Evolutionary conservation across 2,113 vertebrate species (phyloP).

Genomic region (Danionella cerebrum): DNA sequence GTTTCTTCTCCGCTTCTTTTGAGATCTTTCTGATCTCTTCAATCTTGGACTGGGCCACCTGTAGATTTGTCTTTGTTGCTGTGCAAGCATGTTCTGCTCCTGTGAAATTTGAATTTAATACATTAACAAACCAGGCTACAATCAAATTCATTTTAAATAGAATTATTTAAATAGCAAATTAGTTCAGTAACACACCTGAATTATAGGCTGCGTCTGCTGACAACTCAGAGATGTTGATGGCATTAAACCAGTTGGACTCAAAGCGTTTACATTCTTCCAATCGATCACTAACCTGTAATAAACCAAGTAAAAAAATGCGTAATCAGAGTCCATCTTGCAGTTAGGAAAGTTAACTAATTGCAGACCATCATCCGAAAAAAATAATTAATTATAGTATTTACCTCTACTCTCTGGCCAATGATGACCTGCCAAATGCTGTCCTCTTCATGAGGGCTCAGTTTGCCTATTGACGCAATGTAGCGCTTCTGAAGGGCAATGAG

Average conservation of each 20-base stretch:
- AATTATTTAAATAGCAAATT: too few species aligned
- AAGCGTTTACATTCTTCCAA: conserved; percentile 56
- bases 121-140: neutral
- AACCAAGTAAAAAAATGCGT: too few species aligned
- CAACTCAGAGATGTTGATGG: conserved; percentile 58
- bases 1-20: conserved; percentile 74
- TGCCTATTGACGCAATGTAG: conserved; percentile 59
- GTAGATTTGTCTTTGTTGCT: conserved; percentile 70
- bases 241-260: conserved; percentile 58
- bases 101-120: conserved; percentile 42
- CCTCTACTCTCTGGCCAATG: conserved; percentile 62
- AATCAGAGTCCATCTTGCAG: neutral
- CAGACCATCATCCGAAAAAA: neutral
- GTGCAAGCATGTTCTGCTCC: conserved; percentile 83
- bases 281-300: conserved; percentile 55
- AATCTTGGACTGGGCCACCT: conserved; percentile 76
- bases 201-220: conserved; percentile 60
- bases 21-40: conserved; percentile 74
- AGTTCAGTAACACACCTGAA: conserved; percentile 54
- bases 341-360: too few species aligned
- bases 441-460: conserved; percentile 56
- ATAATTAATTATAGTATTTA: conserved; percentile 33
- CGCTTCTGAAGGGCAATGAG: conserved; percentile 61
- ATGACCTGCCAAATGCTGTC: conserved; percentile 70
- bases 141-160: neutral